Percentiles rank a stretch among this genome's conserved stretches.
Conservation (phyloP, 1,140 invertebrate species). For the Amphibalanus amphitrite region DNA sequence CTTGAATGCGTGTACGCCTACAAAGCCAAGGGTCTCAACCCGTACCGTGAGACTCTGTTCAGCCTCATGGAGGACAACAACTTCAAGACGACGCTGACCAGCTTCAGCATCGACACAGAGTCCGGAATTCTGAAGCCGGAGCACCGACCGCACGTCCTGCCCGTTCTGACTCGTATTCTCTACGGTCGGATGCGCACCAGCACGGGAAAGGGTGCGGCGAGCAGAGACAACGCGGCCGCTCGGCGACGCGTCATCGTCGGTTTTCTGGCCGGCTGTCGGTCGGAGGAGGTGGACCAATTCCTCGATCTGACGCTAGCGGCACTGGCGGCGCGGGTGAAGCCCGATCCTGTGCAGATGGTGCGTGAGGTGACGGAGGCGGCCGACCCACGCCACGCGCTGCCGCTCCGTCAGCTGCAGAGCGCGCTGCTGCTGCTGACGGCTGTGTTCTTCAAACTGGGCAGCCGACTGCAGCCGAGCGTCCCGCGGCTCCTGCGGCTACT, state of each 20-base stretch:
- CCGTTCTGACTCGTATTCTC: conserved; percentile 17
- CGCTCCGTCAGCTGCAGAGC: conserved; percentile 27
- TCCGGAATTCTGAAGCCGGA: background rate
- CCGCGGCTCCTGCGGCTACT: background rate
- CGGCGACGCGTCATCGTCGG: conserved; percentile 24
- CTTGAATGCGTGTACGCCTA: conserved; percentile 31
- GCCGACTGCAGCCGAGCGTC: conserved; percentile 24
- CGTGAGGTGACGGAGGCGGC: background rate
- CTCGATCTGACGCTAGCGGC: background rate
- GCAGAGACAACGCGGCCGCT: conserved; percentile 22
- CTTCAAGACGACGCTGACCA: background rate
- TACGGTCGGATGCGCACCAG: conserved; percentile 31
- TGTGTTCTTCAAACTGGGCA: background rate
- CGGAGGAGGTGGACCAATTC: background rate
- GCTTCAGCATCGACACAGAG: background rate
- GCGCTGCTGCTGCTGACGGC: background rate
- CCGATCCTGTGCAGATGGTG: background rate
- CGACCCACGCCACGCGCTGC: conserved; percentile 19
- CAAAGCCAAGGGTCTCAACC: conserved; percentile 25
- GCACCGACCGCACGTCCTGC: background rate
- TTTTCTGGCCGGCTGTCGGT: background rate
- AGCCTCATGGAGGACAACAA: background rate
- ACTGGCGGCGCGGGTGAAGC: background rate
- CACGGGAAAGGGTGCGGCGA: conserved; percentile 26
- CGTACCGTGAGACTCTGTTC: conserved; percentile 20